Evolutionary conservation across 2,888 invertebrate genomes (phyloP).

Genomic region (Patella pellucida): DNA sequence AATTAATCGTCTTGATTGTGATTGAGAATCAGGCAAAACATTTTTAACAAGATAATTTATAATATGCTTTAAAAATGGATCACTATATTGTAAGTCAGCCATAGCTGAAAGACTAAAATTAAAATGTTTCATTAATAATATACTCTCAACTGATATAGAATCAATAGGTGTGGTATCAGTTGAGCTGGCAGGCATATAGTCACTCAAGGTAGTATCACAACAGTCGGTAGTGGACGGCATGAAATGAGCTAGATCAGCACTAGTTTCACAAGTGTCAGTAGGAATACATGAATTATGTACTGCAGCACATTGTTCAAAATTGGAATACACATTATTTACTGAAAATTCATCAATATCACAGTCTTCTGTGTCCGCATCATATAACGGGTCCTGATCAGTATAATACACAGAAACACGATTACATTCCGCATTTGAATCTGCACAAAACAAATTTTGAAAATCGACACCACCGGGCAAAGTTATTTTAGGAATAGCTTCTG

Average conservation of each 20-base stretch:
- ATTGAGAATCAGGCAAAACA: constrained; percentile 27
- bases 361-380: constrained; percentile 10
- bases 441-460: background rate
- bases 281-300: background rate
- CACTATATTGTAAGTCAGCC: constrained; percentile 14
- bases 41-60: constrained; percentile 17
- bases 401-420: background rate
- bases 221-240: background rate
- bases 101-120: background rate
- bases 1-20: constrained; percentile 26
- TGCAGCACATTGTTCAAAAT: background rate
- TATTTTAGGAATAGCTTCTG: background rate
- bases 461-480: constrained; percentile 11
- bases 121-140: background rate
- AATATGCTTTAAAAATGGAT: constrained; percentile 7
- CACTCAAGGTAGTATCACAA: background rate
- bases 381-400: background rate
- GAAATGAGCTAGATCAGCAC: background rate
- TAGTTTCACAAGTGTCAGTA: background rate
- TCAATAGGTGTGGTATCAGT: background rate
- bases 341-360: background rate
- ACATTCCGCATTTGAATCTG: background rate
- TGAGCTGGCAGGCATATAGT: no score
- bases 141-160: background rate
- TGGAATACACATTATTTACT: no score